Conservation (phyloP, 2,113 vertebrate species). For the Scolopax mira region DNA sequence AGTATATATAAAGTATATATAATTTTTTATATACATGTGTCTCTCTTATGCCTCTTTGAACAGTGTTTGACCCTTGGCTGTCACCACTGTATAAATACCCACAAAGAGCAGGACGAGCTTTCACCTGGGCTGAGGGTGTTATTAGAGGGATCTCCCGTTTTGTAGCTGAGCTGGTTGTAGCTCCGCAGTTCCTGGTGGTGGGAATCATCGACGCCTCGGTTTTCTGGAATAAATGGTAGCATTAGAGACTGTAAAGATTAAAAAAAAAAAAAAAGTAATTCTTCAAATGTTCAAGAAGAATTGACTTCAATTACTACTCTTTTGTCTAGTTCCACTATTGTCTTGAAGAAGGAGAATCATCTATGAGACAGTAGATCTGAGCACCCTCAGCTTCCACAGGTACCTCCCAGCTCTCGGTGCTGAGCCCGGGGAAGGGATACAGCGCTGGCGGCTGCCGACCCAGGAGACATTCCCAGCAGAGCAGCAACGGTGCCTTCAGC, state of each 20-base stretch:
- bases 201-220: neutral
- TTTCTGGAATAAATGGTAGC: neutral
- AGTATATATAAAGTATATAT: neutral
- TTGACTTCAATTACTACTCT: neutral
- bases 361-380: neutral
- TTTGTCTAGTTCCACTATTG: neutral
- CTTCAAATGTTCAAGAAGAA: neutral
- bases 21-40: neutral
- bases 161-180: neutral
- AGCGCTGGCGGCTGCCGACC: neutral
- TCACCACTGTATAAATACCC: neutral
- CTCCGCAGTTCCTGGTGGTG: neutral
- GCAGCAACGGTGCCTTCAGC: conserved; percentile 48
- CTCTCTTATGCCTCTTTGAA: neutral
- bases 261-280: neutral
- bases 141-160: neutral
- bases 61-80: neutral
- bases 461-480: conserved; percentile 53
- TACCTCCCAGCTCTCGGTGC: neutral
- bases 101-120: neutral
- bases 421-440: neutral
- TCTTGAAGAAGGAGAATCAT: neutral
- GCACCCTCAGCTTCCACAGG: neutral
- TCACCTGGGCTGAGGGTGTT: neutral
- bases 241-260: neutral